Evolutionary conservation across 2,888 invertebrate genomes (phyloP).

Genomic region (Neoascia interrupta): DNA sequence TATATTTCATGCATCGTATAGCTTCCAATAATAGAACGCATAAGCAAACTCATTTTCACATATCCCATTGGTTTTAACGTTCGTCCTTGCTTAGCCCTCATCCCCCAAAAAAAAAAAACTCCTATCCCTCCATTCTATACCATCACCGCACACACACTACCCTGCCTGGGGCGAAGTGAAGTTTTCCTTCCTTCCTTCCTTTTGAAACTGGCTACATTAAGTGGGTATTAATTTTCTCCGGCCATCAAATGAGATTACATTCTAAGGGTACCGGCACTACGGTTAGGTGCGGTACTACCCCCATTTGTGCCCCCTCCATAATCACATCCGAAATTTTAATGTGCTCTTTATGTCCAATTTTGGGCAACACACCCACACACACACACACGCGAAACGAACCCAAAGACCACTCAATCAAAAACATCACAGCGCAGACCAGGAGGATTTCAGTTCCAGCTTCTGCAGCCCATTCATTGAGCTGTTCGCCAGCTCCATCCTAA

Average conservation of each 20-base stretch:
- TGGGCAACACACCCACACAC: conserved; percentile 21
- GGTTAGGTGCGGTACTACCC: background rate
- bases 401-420: conserved; percentile 42
- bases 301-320: conserved; percentile 5
- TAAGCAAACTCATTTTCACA: conserved; percentile 40
- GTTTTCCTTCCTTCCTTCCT: too few species aligned
- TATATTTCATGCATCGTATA: conserved; percentile 59
- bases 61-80: conserved; percentile 58
- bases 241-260: conserved; percentile 59
- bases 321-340: conserved; percentile 65
- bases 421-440: too few species aligned
- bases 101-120: conserved; percentile 15
- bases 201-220: conserved; percentile 44
- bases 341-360: conserved; percentile 55
- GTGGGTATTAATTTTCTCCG: conserved; percentile 61
- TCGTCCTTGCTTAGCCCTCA: conserved; percentile 16
- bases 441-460: too few species aligned
- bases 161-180: too few species aligned
- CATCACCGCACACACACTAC: too few species aligned
- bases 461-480: conserved; percentile 21
- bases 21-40: conserved; percentile 39
- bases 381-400: conserved; percentile 1
- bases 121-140: too few species aligned
- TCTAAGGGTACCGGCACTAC: conserved; percentile 15
- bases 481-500: too few species aligned